Percentiles rank a stretch among this genome's conserved stretches.
Conservation (phyloP, 1,140 invertebrate species). For the Berghia stephanieae region DNA sequence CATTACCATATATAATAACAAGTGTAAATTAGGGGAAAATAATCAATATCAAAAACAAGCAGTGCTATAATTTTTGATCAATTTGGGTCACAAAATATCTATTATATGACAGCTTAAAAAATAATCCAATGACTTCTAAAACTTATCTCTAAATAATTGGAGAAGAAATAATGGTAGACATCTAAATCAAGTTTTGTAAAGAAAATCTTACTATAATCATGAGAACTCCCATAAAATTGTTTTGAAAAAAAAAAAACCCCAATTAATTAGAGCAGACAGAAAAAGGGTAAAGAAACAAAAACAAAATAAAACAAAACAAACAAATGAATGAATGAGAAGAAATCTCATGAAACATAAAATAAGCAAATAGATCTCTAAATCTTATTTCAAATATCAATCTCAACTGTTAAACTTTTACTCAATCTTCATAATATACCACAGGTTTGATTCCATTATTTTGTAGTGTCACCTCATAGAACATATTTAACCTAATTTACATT, state of each 20-base stretch:
- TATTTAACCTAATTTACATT: too few species aligned
- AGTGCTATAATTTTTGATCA: neutral
- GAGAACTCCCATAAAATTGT: too few species aligned
- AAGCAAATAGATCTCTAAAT: neutral
- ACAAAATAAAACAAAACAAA: neutral
- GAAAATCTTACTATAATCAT: too few species aligned
- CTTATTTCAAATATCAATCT: neutral
- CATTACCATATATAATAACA: too few species aligned
- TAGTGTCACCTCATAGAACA: too few species aligned
- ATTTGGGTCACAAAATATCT: neutral
- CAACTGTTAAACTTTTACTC: neutral
- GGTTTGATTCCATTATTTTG: too few species aligned
- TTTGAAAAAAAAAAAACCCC: neutral
- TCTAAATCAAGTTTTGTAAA: too few species aligned
- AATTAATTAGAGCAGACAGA: neutral
- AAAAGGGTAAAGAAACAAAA: neutral
- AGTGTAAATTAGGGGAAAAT: neutral
- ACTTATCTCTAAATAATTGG: neutral
- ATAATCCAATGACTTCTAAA: neutral
- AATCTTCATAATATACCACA: too few species aligned
- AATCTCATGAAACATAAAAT: neutral
- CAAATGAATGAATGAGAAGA: neutral
- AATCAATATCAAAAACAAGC: neutral
- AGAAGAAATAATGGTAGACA: neutral
- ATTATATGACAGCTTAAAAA: neutral